A percentile compares a stretch with the other conserved stretches of the same genome.
Evolutionary conservation across 2,888 invertebrate species (phyloP).

Genomic region (Nematopogon swammerdamellus): DNA sequence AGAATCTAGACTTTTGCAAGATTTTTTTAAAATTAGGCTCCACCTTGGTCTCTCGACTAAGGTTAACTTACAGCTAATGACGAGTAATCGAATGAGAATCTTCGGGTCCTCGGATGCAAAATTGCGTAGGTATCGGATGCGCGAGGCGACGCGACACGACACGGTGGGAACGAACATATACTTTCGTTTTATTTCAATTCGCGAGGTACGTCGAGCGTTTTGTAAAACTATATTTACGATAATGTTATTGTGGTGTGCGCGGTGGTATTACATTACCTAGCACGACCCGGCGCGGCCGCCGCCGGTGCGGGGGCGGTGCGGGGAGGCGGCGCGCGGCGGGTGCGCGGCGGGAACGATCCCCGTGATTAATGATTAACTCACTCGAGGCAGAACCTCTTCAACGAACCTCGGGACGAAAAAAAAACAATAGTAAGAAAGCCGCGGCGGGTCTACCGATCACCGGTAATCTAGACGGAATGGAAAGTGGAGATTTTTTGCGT

Average conservation of each 20-base stretch:
- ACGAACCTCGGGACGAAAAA: slow-evolving; percentile 18
- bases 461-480: slow-evolving; percentile 1
- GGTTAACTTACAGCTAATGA: not conserved
- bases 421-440: slow-evolving; percentile 26
- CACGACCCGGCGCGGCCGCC: slow-evolving; percentile 20
- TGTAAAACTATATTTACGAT: slow-evolving; percentile 51
- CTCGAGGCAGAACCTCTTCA: slow-evolving; percentile 23
- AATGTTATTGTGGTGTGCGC: slow-evolving; percentile 33
- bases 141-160: slow-evolving; percentile 22
- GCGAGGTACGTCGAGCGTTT: slow-evolving; percentile 31
- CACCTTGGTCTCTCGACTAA: no score
- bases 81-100: not conserved
- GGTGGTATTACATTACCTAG: slow-evolving; percentile 40
- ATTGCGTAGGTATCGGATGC: not conserved
- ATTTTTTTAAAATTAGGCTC: no score
- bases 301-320: slow-evolving; percentile 17
- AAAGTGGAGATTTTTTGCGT: slow-evolving; percentile 10
- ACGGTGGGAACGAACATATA: slow-evolving; percentile 21
- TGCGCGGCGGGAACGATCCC: slow-evolving; percentile 19
- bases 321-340: slow-evolving; percentile 14
- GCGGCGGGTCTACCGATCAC: slow-evolving; percentile 1
- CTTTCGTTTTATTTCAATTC: slow-evolving; percentile 25
- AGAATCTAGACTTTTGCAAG: no score
- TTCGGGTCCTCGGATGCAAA: not conserved
- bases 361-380: slow-evolving; percentile 38